Conservation (phyloP, 2,888 invertebrate genomes). For the Rambutsinella grinnellia region DNA sequence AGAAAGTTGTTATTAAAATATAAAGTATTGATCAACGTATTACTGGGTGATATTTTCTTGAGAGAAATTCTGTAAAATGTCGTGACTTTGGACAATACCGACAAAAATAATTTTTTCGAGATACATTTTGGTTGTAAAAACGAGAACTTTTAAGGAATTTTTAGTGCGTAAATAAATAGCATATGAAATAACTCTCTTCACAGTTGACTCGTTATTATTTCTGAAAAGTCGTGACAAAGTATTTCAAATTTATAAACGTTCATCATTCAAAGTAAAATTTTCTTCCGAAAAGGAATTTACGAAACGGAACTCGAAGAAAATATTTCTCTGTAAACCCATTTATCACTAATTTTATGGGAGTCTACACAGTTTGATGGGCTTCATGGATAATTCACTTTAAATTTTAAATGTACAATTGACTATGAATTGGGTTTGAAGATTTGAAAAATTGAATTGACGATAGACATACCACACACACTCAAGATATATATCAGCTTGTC, state of each 20-base stretch:
- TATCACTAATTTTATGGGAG: not conserved
- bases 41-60: no score
- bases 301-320: not conserved
- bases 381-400: not conserved
- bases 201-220: not conserved
- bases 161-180: not conserved
- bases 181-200: not conserved
- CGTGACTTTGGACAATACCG: conserved; percentile 19
- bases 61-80: conserved; percentile 7
- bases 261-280: not conserved
- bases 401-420: no score
- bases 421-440: no score
- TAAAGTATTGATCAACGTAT: no score
- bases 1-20: no score
- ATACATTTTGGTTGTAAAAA: not conserved
- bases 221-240: not conserved
- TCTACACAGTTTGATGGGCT: not conserved
- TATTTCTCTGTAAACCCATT: not conserved
- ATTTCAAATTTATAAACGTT: not conserved
- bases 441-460: not conserved
- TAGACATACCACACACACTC: not conserved
- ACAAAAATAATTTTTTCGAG: not conserved
- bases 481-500: conserved; percentile 7
- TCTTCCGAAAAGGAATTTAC: no score
- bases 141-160: not conserved